A percentile compares a stretch with the other conserved stretches of the same genome.
These are phyloP conservation scores for Xenops minutus DNA, from an alignment of 2,797 vertebrate genomes.

Conservation along the genomic window DNA sequence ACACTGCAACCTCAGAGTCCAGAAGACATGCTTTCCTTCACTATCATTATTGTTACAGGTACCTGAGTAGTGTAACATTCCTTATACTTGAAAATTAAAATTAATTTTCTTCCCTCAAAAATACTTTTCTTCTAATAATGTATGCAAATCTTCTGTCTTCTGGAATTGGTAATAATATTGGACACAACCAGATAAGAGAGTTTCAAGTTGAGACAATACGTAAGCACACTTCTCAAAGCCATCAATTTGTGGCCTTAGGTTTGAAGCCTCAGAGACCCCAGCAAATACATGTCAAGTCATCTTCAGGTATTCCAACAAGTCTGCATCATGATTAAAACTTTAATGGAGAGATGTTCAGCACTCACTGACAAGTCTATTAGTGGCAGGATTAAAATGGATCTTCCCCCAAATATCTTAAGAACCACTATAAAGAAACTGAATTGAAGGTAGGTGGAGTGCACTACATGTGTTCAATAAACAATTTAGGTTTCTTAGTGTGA, in stretches of 20 bases:
- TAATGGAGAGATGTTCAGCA: background rate
- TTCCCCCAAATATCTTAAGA: background rate
- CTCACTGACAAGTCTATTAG: background rate
- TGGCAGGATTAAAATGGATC: background rate
- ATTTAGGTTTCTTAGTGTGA: background rate
- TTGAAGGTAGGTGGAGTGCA: background rate
- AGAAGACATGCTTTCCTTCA: background rate
- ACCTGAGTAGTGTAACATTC: background rate
- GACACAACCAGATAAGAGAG: background rate
- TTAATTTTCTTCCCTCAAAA: background rate
- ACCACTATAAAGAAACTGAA: background rate
- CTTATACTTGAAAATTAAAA: background rate
- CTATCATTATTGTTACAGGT: background rate
- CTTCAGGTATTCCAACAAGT: background rate
- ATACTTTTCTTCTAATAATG: background rate
- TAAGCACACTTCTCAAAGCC: background rate
- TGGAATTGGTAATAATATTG: background rate
- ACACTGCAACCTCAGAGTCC: rapidly evolving
- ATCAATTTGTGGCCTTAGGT: background rate
- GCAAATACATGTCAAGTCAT: background rate
- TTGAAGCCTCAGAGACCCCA: background rate
- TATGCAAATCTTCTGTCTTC: background rate
- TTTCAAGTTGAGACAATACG: background rate
- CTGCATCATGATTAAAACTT: background rate
- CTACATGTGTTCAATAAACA: background rate